Percentiles rank a stretch among this genome's conserved stretches.
Evolutionary conservation across 2,113 vertebrate species (phyloP).

Genomic region (Labeo rohita): DNA sequence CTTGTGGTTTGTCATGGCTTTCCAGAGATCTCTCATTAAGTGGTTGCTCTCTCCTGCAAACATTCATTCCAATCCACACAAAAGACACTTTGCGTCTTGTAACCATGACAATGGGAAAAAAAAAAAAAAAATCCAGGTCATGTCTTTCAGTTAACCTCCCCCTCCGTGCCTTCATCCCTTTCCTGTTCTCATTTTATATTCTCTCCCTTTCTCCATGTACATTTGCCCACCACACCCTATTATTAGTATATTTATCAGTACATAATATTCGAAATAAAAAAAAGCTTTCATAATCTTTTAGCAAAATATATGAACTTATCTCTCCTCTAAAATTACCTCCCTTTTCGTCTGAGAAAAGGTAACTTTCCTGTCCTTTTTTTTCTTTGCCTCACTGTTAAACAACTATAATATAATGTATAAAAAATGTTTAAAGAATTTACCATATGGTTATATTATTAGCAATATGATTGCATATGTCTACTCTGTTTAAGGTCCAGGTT

Average conservation of each 20-base stretch:
- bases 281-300: no score
- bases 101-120: constrained; percentile 64
- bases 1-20: not conserved
- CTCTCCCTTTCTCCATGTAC: not conserved
- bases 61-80: constrained; percentile 68
- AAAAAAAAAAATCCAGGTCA: constrained; percentile 67
- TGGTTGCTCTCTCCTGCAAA: constrained; percentile 55
- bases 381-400: no score
- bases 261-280: not conserved
- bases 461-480: not conserved
- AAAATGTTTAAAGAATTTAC: not conserved
- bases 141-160: constrained; percentile 38
- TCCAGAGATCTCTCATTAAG: constrained; percentile 1
- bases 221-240: not conserved
- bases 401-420: no score
- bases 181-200: constrained; percentile 10
- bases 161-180: not conserved
- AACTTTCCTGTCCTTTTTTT: no score
- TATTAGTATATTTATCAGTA: not conserved
- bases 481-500: not conserved
- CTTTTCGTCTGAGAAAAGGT: no score
- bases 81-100: constrained; percentile 49
- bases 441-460: not conserved
- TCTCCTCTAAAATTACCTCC: no score
- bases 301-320: no score